These are phyloP conservation scores for Synchiropus splendidus DNA, from an alignment of 2,113 vertebrate species.

Conservation along the genomic window DNA sequence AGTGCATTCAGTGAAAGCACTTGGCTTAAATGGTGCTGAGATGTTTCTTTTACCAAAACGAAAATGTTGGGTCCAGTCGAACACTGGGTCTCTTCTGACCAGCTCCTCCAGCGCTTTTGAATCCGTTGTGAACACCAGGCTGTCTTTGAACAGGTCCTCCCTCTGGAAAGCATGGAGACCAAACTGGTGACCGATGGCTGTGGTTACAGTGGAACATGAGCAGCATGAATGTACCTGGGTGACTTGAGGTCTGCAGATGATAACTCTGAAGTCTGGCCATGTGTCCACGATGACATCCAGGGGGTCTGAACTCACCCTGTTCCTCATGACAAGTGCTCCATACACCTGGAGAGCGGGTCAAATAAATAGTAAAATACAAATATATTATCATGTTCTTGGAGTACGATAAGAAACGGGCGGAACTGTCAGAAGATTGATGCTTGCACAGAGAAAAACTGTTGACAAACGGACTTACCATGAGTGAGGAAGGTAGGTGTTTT, in stretches of 20 bases:
- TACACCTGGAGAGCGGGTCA: constrained; percentile 40
- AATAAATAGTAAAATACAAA: no score
- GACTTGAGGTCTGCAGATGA: constrained; percentile 38
- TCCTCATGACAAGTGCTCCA: constrained; percentile 30
- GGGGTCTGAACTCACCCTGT: constrained; percentile 16
- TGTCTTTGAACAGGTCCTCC: constrained; percentile 36
- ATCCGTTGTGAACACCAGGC: constrained; percentile 37
- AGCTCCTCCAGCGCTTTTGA: constrained; percentile 22
- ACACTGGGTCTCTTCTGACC: constrained; percentile 13
- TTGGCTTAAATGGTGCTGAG: neutral
- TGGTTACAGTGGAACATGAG: no score
- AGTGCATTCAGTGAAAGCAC: constrained; percentile 3
- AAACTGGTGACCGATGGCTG: no score
- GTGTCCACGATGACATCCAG: constrained; percentile 41
- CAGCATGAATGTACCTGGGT: no score
- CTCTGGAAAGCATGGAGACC: constrained; percentile 16
- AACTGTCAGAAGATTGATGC: no score
- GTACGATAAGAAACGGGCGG: no score
- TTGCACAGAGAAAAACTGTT: no score
- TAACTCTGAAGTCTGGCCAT: constrained; percentile 51
- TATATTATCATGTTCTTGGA: no score
- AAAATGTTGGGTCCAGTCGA: constrained; percentile 39
- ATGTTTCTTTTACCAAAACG: constrained; percentile 44
- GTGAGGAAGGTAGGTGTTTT: constrained; percentile 37
- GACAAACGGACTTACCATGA: constrained; percentile 18